phyloP scores from a whole-genome alignment of 1,140 invertebrate species.

The Aphaenogaster ashmeadi region DNA sequence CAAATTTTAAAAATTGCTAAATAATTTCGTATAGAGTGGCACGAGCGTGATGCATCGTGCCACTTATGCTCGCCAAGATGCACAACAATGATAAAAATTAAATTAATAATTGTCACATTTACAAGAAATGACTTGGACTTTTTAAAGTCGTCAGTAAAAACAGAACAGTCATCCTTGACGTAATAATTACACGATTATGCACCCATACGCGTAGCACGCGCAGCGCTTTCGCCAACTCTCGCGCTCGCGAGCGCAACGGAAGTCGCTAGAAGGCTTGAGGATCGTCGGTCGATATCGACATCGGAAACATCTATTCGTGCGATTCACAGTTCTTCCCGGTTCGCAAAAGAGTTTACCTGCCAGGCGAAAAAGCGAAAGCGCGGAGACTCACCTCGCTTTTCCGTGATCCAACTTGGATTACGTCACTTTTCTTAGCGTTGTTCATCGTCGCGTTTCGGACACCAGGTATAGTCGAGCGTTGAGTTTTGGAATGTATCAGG shows the following conservation, averaged over 20 bases:
- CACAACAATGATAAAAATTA: not conserved
- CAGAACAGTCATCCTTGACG: not conserved
- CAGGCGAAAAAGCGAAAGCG: not conserved
- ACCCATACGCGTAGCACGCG: not conserved
- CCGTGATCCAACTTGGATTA: conserved; percentile 89
- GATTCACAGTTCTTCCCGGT: not conserved
- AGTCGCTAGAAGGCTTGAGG: not conserved
- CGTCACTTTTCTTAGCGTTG: conserved; percentile 76
- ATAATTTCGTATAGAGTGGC: not conserved
- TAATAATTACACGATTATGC: not conserved
- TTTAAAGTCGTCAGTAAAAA: not conserved
- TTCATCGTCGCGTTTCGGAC: conserved; percentile 48
- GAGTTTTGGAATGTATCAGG: conserved; percentile 68
- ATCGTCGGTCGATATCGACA: not conserved
- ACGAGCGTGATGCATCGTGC: not conserved
- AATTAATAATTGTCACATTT: not conserved
- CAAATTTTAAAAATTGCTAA: conserved; percentile 22
- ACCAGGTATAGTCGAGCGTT: not conserved
- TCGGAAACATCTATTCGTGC: not conserved
- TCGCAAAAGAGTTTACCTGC: not conserved
- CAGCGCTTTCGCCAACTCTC: not conserved
- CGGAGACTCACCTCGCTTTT: conserved; percentile 89
- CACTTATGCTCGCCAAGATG: no score
- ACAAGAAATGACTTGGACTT: not conserved
- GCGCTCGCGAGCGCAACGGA: not conserved